phyloP scores from a whole-genome alignment of 2,888 invertebrate species.

The Tenodera sinensis region DNA sequence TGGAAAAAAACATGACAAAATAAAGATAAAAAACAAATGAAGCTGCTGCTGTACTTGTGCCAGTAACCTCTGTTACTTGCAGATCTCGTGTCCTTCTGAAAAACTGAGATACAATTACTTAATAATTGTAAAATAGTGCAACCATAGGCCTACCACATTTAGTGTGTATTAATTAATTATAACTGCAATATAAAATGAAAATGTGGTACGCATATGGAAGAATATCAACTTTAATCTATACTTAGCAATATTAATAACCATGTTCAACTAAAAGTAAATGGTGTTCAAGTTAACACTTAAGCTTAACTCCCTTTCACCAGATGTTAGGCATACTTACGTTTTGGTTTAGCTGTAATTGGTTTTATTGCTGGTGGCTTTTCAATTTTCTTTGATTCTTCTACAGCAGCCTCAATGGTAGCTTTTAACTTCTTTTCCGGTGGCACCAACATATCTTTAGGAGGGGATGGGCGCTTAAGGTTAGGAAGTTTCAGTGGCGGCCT shows the following conservation, averaged over 20 bases:
- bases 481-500: slow-evolving; percentile 49
- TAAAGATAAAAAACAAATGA: background rate
- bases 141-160: background rate
- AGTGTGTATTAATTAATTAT: no score
- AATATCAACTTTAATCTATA: background rate
- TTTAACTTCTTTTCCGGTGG: slow-evolving; percentile 78
- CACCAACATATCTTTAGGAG: slow-evolving; percentile 38
- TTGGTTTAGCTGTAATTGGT: slow-evolving; percentile 81
- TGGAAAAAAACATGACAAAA: background rate
- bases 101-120: slow-evolving; percentile 3
- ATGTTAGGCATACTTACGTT: slow-evolving; percentile 71
- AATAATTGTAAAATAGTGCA: background rate
- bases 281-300: background rate
- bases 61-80: slow-evolving; percentile 5
- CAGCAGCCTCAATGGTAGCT: slow-evolving; percentile 47
- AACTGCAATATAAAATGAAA: background rate
- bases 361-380: slow-evolving; percentile 81
- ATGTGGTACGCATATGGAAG: background rate
- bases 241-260: background rate
- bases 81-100: background rate
- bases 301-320: background rate
- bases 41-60: background rate
- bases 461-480: slow-evolving; percentile 33
- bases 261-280: background rate
- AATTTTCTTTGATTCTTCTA: slow-evolving; percentile 36